Evolutionary conservation across 2,888 invertebrate species (phyloP).

Genomic region (Graphium colonna): DNA sequence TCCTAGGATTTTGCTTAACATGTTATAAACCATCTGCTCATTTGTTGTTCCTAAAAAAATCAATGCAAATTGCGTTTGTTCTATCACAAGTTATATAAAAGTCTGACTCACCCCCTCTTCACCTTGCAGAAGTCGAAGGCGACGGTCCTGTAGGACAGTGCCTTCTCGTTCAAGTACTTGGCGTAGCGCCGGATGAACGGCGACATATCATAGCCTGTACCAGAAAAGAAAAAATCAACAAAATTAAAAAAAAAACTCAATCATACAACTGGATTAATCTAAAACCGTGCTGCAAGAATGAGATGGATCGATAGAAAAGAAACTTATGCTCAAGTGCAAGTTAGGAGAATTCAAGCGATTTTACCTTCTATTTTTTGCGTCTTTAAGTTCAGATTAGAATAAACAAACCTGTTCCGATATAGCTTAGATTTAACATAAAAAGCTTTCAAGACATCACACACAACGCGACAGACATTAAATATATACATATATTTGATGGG

Average conservation of each 20-base stretch:
- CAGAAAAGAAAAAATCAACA: slow-evolving; percentile 21
- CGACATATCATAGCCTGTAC: slow-evolving; percentile 98
- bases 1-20: no score
- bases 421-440: slow-evolving; percentile 6
- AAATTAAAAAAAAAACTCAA: neutral
- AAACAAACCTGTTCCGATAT: slow-evolving; percentile 12
- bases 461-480: no score
- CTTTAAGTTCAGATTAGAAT: neutral
- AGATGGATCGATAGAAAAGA: slow-evolving; percentile 1
- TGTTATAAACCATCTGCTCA: no score
- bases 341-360: slow-evolving; percentile 7
- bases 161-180: slow-evolving; percentile 99
- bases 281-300: slow-evolving; percentile 8
- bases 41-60: no score
- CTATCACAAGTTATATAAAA: no score
- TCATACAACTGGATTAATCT: neutral
- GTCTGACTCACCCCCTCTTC: slow-evolving; percentile 96
- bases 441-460: no score
- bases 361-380: neutral
- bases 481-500: neutral
- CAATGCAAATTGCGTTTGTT: no score
- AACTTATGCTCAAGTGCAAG: slow-evolving; percentile 10
- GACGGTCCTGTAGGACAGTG: slow-evolving; percentile 97
- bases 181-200: slow-evolving; percentile 99
- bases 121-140: slow-evolving; percentile 99